Percentiles rank a stretch among this genome's conserved stretches.
Conservation (phyloP, 2,113 vertebrate genomes). For the Psettodes erumei region DNA sequence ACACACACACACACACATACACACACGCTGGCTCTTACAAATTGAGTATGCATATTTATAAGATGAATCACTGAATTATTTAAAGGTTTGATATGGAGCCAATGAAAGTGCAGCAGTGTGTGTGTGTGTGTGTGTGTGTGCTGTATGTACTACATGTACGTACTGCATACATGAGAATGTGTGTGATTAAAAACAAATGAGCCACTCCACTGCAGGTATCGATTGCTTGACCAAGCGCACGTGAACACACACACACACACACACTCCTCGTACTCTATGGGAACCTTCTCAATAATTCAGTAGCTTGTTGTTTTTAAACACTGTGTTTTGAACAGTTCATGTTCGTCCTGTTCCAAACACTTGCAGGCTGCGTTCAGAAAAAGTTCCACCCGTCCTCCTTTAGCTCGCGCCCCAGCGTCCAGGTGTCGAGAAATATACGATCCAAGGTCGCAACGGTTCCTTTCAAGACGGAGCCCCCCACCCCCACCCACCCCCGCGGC, state of each 20-base stretch:
- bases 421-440: background rate
- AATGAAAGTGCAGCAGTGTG: conserved; percentile 21
- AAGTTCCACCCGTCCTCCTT: background rate
- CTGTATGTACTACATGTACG: background rate
- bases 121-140: conserved; percentile 11
- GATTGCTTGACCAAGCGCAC: background rate
- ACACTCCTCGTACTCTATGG: background rate
- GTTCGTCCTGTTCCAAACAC: conserved; percentile 6
- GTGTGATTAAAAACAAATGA: conserved; percentile 12
- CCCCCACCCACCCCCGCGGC: background rate
- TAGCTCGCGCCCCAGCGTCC: background rate
- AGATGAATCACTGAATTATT: conserved; percentile 60
- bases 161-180: conserved; percentile 1
- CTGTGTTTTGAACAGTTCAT: conserved; percentile 25
- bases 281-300: conserved; percentile 38
- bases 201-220: conserved; percentile 19
- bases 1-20: background rate
- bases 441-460: background rate
- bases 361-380: conserved; percentile 8
- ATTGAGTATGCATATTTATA: conserved; percentile 61
- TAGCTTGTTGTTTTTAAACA: conserved; percentile 33
- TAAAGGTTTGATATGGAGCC: conserved; percentile 53
- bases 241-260: background rate
- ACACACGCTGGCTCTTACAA: conserved; percentile 31
- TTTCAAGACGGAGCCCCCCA: background rate